Conservation (phyloP, 2,888 invertebrate species). For the Eustalomyia histrio region DNA sequence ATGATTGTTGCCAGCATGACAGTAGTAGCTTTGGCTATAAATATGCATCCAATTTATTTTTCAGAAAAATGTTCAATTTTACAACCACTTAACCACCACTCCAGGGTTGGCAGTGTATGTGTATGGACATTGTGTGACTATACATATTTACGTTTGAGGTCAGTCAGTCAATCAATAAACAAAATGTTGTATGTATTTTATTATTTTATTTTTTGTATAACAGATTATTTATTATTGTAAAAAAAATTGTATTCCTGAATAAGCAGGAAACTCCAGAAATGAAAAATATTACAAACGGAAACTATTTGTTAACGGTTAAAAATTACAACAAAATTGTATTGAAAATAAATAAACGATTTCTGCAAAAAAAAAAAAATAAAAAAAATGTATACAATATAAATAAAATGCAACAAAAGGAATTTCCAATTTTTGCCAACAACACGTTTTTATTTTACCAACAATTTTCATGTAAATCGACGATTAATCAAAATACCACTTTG, state of each 20-base stretch:
- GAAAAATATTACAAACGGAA: constrained; percentile 60
- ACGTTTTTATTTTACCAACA: constrained; percentile 15
- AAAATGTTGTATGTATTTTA: constrained; percentile 30
- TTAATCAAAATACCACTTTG: constrained; percentile 51
- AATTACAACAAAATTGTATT: constrained; percentile 35
- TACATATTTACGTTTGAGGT: constrained; percentile 43
- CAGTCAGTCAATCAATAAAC: constrained; percentile 61
- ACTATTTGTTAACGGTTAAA: constrained; percentile 53
- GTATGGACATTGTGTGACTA: neutral
- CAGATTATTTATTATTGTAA: constrained; percentile 55
- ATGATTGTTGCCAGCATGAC: constrained; percentile 1
- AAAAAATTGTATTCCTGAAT: constrained; percentile 51
- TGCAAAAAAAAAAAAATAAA: neutral
- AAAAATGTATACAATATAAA: too few species aligned
- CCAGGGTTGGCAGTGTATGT: constrained; percentile 15
- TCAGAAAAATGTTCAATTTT: constrained; percentile 35
- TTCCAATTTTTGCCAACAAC: constrained; percentile 14
- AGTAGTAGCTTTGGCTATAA: constrained; percentile 38
- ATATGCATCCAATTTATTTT: constrained; percentile 48
- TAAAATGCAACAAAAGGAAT: constrained; percentile 8
- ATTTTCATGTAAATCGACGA: constrained; percentile 55
- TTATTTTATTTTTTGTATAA: constrained; percentile 24
- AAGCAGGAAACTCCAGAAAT: constrained; percentile 51
- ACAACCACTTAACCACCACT: constrained; percentile 57
- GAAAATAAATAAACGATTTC: constrained; percentile 50